These are phyloP conservation scores for Scaptomyza polygonia DNA, from an alignment of 2,888 invertebrate species.

Conservation along the genomic window DNA sequence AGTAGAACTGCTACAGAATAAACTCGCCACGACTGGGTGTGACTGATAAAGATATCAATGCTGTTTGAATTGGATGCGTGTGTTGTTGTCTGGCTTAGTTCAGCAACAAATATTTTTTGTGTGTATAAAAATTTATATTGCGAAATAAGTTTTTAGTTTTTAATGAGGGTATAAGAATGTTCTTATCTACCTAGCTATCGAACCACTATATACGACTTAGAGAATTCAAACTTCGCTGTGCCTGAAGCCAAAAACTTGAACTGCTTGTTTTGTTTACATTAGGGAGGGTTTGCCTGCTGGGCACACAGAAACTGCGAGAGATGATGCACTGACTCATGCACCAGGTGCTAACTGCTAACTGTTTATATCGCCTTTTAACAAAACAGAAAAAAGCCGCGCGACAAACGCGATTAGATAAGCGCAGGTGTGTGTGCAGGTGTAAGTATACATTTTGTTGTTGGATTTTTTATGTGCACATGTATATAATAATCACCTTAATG, in stretches of 20 bases:
- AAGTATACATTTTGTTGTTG: constrained; percentile 24
- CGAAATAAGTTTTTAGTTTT: constrained; percentile 31
- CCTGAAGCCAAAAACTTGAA: background rate
- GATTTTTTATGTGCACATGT: constrained; percentile 14
- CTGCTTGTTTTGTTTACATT: constrained; percentile 69
- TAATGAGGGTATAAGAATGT: background rate
- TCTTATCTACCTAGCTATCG: background rate
- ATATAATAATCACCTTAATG: constrained; percentile 85
- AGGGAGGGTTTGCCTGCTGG: constrained; percentile 51
- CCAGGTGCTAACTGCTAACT: constrained; percentile 65
- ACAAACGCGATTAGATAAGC: constrained; percentile 67
- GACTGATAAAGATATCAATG: constrained; percentile 60
- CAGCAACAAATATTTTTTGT: constrained; percentile 59
- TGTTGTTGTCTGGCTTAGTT: constrained; percentile 8
- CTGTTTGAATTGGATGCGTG: constrained; percentile 20
- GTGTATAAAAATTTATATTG: constrained; percentile 19
- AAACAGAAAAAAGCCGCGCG: constrained; percentile 9
- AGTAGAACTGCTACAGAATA: constrained; percentile 48
- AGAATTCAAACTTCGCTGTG: background rate
- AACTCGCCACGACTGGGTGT: constrained; percentile 12
- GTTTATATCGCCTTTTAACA: constrained; percentile 45
- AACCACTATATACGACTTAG: background rate
- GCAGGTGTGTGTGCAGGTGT: constrained; percentile 32
- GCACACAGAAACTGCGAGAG: constrained; percentile 59
- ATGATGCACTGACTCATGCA: constrained; percentile 57